Percentiles rank a stretch among this genome's conserved stretches.
These are phyloP conservation scores for Drosophila barbarae DNA, from an alignment of 2,888 invertebrate species.

Conservation along the genomic window DNA sequence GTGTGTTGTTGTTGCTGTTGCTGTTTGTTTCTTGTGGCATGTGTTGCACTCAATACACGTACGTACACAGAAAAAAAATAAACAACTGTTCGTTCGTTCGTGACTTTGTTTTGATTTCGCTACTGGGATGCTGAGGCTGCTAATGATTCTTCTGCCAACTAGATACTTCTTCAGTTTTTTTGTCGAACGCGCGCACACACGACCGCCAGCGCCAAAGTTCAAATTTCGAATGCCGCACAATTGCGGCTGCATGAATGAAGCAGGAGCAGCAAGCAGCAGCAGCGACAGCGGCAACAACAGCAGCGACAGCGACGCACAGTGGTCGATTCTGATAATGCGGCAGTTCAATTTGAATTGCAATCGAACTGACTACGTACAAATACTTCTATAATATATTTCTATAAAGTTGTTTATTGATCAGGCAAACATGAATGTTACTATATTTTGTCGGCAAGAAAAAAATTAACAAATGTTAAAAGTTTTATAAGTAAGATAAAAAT, in stretches of 20 bases:
- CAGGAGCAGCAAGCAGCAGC: neutral
- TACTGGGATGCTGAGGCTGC: constrained; percentile 29
- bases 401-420: neutral
- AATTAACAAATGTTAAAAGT: too few relatives aligned
- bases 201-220: constrained; percentile 76
- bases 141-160: constrained; percentile 15
- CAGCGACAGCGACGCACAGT: constrained; percentile 8
- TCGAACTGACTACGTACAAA: neutral
- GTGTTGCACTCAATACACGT: constrained; percentile 28
- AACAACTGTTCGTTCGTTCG: constrained; percentile 11
- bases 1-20: constrained; percentile 6
- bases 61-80: constrained; percentile 42
- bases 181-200: constrained; percentile 62
- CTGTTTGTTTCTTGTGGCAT: constrained; percentile 38
- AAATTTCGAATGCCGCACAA: constrained; percentile 63
- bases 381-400: too few relatives aligned
- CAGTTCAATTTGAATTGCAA: too few relatives aligned
- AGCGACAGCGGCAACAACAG: neutral
- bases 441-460: too few relatives aligned
- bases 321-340: neutral
- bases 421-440: neutral
- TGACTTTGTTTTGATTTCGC: constrained; percentile 16
- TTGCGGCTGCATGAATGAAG: constrained; percentile 54
- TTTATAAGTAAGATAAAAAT: too few relatives aligned
- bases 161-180: constrained; percentile 18